A percentile compares a stretch with the other conserved stretches of the same genome.
Evolutionary conservation across 2,797 vertebrate species (phyloP).

Genomic region (Pteronotus mesoamericanus): DNA sequence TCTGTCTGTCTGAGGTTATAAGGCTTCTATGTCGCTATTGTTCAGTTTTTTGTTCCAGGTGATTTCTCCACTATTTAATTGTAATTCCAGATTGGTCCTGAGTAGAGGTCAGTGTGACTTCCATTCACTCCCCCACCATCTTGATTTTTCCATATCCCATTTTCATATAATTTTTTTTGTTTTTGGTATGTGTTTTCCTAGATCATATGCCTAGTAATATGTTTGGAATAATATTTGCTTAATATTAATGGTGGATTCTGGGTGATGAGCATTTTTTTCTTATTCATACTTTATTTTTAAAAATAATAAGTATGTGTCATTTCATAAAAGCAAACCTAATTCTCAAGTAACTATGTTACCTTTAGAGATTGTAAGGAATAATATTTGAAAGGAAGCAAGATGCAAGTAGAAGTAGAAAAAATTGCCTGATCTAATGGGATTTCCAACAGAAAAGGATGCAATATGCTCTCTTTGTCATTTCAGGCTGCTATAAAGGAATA

Average conservation of each 20-base stretch:
- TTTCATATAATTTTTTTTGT: background rate
- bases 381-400: slow-evolving; percentile 1
- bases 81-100: no score
- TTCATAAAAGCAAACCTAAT: slow-evolving; percentile 34
- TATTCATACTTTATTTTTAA: background rate
- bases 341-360: slow-evolving; percentile 18
- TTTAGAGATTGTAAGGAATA: slow-evolving; percentile 4
- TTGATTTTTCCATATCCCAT: background rate
- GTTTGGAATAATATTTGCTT: slow-evolving; percentile 17
- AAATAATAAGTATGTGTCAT: background rate
- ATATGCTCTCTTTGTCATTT: background rate
- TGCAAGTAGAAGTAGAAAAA: background rate
- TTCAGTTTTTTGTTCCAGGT: no score
- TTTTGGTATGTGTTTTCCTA: background rate
- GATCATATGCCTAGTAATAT: background rate
- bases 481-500: background rate
- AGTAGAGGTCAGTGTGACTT: no score
- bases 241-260: background rate
- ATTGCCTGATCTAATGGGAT: slow-evolving; percentile 25
- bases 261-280: background rate
- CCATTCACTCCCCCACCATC: no score
- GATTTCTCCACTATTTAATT: no score
- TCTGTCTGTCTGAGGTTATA: no score
- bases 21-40: no score
- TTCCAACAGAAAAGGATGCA: background rate